Evolutionary conservation across 30 jellyfish, hydroid and myxozoan species (phyloP), one percentile per base, ranked within the genome.

Genomic region (Pelagia noctiluca): DNA sequence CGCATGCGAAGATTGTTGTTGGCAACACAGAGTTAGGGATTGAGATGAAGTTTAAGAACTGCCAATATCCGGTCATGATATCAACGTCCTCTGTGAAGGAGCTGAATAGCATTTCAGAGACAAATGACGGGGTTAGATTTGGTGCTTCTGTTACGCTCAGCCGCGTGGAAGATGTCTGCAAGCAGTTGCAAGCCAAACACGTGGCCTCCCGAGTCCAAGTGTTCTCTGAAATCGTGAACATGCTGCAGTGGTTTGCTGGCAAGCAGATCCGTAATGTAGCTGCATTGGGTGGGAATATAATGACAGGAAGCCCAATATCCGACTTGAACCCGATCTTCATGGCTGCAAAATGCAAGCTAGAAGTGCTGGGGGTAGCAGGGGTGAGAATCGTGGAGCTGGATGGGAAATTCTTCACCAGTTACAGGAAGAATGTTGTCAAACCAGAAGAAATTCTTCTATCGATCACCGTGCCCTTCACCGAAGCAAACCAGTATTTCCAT

Each of bases 171-270:
- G 70, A 23, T 7, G 37, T 35, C 24, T 77, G 89, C 35, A 35
- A 36, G 18, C 28, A 60, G 30, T 0, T 61, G 89, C 19, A 57
- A 24, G 49, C 37, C 0, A 19, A 32, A 0, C 37, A 33, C 42
- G 80, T 70, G 11, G 69, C 36, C 21, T 61, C 36, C 80, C 16
- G 89, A 57, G 47, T 52, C 19, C 89, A 53, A 22, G 34, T 76
- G 22, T n/a, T 71, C 21, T 1, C 50, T 26, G 78, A 68, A 0
- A 35, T 77, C 23, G 28, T 77, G 1, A 75, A 77, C 24, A 77
- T 77, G 89, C n/a, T 77, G 72, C 68, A 61, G 31, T 76, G 76
- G 76, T 76, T 76, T 76, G 87, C 87, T n/a, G 77, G 87, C 21
- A 76, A 76, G 34, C 87, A 77, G 50, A 36, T 77, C 50, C 33